phyloP scores from a whole-genome alignment of 2,888 invertebrate genomes.

The Oscheius sp. region DNA sequence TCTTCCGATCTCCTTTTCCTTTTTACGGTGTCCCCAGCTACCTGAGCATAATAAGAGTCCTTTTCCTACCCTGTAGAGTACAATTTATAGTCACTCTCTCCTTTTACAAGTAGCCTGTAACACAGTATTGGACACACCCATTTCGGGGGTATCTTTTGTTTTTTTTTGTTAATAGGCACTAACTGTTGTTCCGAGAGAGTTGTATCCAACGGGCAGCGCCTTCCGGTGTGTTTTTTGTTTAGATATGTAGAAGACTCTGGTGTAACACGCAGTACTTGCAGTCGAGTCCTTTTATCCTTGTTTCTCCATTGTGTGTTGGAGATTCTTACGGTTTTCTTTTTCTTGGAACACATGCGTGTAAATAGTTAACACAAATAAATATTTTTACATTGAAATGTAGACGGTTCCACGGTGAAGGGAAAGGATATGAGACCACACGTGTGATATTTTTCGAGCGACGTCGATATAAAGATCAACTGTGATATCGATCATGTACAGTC shows the following conservation, averaged over 20 bases:
- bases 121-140: neutral
- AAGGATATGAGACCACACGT: neutral
- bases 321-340: slow-evolving; percentile 10
- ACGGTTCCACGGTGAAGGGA: neutral
- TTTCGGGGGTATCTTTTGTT: neutral
- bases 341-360: slow-evolving; percentile 19
- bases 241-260: neutral
- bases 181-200: slow-evolving; percentile 21
- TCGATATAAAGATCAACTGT: neutral
- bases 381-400: neutral
- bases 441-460: neutral
- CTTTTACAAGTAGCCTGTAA: too few relatives aligned
- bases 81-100: slow-evolving; percentile 9
- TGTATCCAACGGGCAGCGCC: slow-evolving; percentile 26
- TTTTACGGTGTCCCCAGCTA: slow-evolving; percentile 20
- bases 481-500: slow-evolving; percentile 14
- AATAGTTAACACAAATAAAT: slow-evolving; percentile 22
- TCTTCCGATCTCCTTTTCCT: slow-evolving; percentile 14
- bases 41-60: slow-evolving; percentile 26
- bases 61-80: slow-evolving; percentile 6
- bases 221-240: slow-evolving; percentile 17
- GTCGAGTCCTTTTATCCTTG: neutral
- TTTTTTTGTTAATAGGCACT: slow-evolving; percentile 17
- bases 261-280: slow-evolving; percentile 15
- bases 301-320: slow-evolving; percentile 10